A percentile compares a stretch with the other conserved stretches of the same genome.
phyloP scores from a whole-genome alignment of 2,888 invertebrate species.

The Oscheius sp. region DNA sequence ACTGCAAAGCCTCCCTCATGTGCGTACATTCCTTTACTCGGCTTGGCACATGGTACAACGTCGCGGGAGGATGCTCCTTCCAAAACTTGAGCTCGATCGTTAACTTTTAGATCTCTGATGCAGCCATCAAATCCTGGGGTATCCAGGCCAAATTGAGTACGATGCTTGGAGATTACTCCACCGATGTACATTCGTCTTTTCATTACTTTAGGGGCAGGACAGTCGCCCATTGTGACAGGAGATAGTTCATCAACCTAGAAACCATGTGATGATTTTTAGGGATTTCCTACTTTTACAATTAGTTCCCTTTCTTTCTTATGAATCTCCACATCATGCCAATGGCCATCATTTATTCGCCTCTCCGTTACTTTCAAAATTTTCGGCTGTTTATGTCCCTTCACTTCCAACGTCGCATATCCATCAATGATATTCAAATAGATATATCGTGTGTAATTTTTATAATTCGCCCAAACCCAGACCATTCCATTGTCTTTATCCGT shows the following conservation, averaged over 20 bases:
- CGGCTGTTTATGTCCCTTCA: slow-evolving; percentile 61
- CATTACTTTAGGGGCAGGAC: slow-evolving; percentile 68
- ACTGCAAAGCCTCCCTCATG: slow-evolving; percentile 63
- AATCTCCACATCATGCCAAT: slow-evolving; percentile 64
- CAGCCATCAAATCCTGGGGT: slow-evolving; percentile 63
- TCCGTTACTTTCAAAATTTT: slow-evolving; percentile 51
- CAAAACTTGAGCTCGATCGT: slow-evolving; percentile 23
- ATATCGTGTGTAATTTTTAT: slow-evolving; percentile 66
- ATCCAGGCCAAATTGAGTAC: slow-evolving; percentile 51
- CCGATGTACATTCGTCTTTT: slow-evolving; percentile 65
- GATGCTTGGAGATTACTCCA: slow-evolving; percentile 66
- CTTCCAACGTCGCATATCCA: slow-evolving; percentile 61
- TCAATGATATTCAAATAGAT: slow-evolving; percentile 60
- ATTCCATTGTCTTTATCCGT: slow-evolving; percentile 59
- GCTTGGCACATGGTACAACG: slow-evolving; percentile 54
- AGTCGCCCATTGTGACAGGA: slow-evolving; percentile 53
- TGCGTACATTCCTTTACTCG: slow-evolving; percentile 54
- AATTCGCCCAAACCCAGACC: slow-evolving; percentile 69
- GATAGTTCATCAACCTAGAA: slow-evolving; percentile 57
- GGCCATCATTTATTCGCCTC: slow-evolving; percentile 60
- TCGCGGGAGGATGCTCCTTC: slow-evolving; percentile 44
- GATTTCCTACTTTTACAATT: slow-evolving; percentile 32
- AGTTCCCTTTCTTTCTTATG: slow-evolving; percentile 45
- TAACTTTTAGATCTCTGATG: slow-evolving; percentile 53
- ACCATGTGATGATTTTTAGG: neutral